phyloP scores from a whole-genome alignment of 1,140 invertebrate species.

The Lepidurus couesii region DNA sequence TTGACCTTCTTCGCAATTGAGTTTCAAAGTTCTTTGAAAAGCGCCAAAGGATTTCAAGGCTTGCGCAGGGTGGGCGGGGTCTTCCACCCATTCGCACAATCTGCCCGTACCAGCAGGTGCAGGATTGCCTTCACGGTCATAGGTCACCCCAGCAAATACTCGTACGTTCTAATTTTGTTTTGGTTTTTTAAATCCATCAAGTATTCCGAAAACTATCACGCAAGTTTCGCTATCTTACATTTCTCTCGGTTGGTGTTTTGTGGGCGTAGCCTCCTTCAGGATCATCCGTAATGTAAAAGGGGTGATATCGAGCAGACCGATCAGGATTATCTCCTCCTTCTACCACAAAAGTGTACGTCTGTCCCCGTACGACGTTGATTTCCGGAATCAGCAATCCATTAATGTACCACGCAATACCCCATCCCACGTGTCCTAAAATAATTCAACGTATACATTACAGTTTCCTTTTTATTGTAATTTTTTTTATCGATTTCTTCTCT shows the following conservation, averaged over 20 bases:
- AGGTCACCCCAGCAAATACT: conserved; percentile 71
- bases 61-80: conserved; percentile 60
- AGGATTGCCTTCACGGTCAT: conserved; percentile 58
- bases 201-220: neutral
- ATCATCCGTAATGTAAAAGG: conserved; percentile 92
- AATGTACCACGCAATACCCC: conserved; percentile 92
- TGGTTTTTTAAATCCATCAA: no score
- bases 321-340: conserved; percentile 78
- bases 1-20: conserved; percentile 74
- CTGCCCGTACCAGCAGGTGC: conserved; percentile 68
- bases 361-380: conserved; percentile 81
- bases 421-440: conserved; percentile 72
- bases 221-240: conserved; percentile 50
- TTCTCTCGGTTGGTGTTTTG: conserved; percentile 73
- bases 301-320: conserved; percentile 77
- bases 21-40: conserved; percentile 73
- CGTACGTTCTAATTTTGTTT: conserved; percentile 73
- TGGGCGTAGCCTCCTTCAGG: conserved; percentile 80
- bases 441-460: neutral
- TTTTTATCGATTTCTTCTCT: neutral
- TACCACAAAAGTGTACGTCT: conserved; percentile 76
- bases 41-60: conserved; percentile 74
- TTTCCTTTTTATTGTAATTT: neutral
- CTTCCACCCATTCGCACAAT: conserved; percentile 77
- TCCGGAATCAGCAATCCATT: conserved; percentile 90